Conservation (phyloP, 1,140 invertebrate genomes). For the Drosophila tani region DNA sequence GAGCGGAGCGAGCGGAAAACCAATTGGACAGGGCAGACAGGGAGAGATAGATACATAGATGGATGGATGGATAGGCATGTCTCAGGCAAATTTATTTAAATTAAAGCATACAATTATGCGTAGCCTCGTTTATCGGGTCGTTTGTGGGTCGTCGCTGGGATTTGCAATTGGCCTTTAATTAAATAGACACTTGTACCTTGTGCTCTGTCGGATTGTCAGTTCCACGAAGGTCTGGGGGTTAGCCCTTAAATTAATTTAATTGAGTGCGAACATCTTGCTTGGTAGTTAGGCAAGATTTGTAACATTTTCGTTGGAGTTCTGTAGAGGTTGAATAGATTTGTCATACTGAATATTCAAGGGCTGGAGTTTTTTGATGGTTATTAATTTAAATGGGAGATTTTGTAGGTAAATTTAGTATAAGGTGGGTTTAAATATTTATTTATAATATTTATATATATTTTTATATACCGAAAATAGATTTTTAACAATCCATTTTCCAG, state of each 20-base stretch:
- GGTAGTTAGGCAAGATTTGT: background rate
- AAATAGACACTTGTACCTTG: constrained; percentile 52
- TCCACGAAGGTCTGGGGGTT: constrained; percentile 16
- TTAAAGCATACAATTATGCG: constrained; percentile 74
- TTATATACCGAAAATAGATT: too few relatives aligned
- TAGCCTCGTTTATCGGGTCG: constrained; percentile 63
- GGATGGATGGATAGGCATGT: constrained; percentile 55
- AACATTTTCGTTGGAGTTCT: background rate
- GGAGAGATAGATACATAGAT: constrained; percentile 8
- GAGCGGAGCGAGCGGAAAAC: background rate
- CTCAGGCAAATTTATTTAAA: constrained; percentile 72
- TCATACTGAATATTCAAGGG: background rate
- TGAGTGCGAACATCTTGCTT: constrained; percentile 25
- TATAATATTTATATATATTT: background rate
- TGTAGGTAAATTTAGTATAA: background rate
- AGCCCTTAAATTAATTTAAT: constrained; percentile 43
- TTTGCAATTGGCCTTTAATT: constrained; percentile 58
- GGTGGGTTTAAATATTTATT: too few relatives aligned
- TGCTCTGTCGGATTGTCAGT: constrained; percentile 19
- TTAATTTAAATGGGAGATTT: background rate
- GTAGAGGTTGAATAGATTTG: background rate
- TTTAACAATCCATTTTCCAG: too few relatives aligned
- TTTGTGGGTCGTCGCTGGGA: constrained; percentile 51
- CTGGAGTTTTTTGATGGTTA: background rate
- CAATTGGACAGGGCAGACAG: constrained; percentile 14